Conservation (phyloP, 1,140 invertebrate species). For the Telenomus remus region DNA sequence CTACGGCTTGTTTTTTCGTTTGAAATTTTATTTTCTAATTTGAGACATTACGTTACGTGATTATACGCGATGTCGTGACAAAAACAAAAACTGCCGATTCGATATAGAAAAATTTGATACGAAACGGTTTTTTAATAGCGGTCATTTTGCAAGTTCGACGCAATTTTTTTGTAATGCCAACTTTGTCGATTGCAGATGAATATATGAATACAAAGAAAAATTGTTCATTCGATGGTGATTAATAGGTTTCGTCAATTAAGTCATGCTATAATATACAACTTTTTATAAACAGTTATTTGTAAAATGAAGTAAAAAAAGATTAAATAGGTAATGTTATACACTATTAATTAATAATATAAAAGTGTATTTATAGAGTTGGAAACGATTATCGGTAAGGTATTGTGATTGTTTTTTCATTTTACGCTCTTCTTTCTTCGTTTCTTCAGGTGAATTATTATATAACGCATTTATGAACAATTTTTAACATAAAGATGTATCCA, state of each 20-base stretch:
- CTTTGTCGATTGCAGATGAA: no score
- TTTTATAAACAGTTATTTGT: conserved; percentile 37
- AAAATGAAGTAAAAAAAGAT: conserved; percentile 13
- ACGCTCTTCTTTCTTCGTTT: conserved; percentile 5
- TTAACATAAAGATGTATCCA: conserved; percentile 41
- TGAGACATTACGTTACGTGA: background rate
- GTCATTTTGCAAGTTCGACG: no score
- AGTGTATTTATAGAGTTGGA: conserved; percentile 24
- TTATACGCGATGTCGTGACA: background rate
- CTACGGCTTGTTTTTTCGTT: background rate
- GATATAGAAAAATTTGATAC: background rate
- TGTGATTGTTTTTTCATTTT: conserved; percentile 12
- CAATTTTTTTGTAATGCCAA: no score
- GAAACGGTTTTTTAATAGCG: no score
- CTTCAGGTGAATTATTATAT: conserved; percentile 34
- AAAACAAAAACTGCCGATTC: conserved; percentile 2
- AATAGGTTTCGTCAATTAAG: conserved; percentile 44
- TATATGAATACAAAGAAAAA: background rate
- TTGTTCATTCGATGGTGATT: conserved; percentile 27
- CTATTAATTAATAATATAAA: conserved; percentile 17
- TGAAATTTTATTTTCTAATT: background rate
- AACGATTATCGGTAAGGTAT: conserved; percentile 19
- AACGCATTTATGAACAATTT: conserved; percentile 28
- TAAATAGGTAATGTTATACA: conserved; percentile 27
- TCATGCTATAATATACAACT: conserved; percentile 40